A percentile compares a stretch with the other conserved stretches of the same genome.
phyloP scores from a whole-genome alignment of 2,888 invertebrate species.

The Toxonevra muliebris region DNA sequence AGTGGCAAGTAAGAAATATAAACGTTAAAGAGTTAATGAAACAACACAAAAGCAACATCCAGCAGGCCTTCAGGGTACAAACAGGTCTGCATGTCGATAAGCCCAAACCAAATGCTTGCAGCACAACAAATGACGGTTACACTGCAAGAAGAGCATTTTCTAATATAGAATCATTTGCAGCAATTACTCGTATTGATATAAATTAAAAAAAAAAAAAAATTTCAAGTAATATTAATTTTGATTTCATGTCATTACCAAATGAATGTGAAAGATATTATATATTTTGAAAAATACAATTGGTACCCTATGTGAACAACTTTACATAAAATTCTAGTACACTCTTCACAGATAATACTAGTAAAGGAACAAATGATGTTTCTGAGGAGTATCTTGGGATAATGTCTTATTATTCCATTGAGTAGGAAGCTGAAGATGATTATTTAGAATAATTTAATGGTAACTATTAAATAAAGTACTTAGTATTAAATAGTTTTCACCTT shows the following conservation, averaged over 20 bases:
- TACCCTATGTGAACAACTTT: conserved; percentile 6
- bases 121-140: conserved; percentile 24
- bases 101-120: conserved; percentile 28
- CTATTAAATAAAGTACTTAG: no score
- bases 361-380: no score
- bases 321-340: conserved; percentile 1
- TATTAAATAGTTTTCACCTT: no score
- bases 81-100: conserved; percentile 31
- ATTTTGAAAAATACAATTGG: conserved; percentile 1
- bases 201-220: no score
- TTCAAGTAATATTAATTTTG: not conserved
- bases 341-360: conserved; percentile 5
- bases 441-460: no score
- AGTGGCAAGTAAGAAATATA: conserved; percentile 19
- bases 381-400: no score
- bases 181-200: not conserved
- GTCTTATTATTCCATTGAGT: no score
- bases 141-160: conserved; percentile 18
- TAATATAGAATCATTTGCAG: not conserved
- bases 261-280: not conserved
- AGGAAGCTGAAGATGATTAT: no score
- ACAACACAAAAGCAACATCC: conserved; percentile 21
- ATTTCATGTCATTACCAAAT: not conserved
- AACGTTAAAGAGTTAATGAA: conserved; percentile 18
- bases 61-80: conserved; percentile 20